Evolutionary conservation across 2,797 vertebrate genomes (phyloP).

Genomic region (Oceanodroma leucorhoa): DNA sequence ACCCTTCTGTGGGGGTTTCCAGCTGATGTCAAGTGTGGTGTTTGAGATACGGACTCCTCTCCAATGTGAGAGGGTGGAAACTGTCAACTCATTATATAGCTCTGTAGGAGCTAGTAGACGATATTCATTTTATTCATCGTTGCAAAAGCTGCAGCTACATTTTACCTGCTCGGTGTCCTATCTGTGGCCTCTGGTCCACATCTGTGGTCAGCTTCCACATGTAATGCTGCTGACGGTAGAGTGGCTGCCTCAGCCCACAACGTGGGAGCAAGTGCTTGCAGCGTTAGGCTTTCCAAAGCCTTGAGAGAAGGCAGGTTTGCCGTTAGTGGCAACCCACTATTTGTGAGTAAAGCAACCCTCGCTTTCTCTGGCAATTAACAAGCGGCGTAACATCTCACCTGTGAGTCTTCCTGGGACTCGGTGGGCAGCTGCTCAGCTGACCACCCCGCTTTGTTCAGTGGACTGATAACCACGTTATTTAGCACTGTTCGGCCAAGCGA

Average conservation of each 20-base stretch:
- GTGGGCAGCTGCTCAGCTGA: background rate
- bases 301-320: background rate
- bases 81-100: background rate
- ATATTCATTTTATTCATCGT: background rate
- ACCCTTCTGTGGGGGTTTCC: background rate
- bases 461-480: background rate
- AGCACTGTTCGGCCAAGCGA: accelerated
- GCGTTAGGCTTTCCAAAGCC: background rate
- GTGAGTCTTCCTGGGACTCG: background rate
- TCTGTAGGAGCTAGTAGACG: background rate
- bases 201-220: background rate
- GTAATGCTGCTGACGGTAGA: background rate
- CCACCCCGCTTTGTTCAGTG: background rate
- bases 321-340: background rate
- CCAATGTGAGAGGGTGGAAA: background rate
- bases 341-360: background rate
- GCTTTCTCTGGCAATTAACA: background rate
- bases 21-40: background rate
- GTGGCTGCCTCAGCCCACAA: too few species aligned
- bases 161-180: background rate
- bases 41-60: background rate
- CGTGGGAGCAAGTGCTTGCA: accelerated
- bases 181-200: background rate
- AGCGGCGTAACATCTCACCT: background rate
- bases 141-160: background rate